These are phyloP conservation scores for Tadarida brasiliensis DNA, from an alignment of 2,797 vertebrate genomes.

Conservation along the genomic window DNA sequence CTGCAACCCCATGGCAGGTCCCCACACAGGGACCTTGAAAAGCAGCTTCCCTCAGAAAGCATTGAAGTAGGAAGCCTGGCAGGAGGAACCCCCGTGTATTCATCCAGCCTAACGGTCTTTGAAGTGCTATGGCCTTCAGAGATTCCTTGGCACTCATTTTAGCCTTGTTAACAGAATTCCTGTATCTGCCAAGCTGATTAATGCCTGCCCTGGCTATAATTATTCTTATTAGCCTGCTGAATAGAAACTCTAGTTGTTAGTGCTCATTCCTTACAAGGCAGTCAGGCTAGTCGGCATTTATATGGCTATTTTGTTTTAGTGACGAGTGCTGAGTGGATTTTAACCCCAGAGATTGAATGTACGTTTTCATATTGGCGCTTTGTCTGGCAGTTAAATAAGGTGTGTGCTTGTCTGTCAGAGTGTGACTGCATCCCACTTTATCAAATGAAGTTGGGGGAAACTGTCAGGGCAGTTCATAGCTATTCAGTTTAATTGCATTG, in stretches of 20 bases:
- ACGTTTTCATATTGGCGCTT: constrained; percentile 42
- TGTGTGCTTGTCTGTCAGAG: constrained; percentile 59
- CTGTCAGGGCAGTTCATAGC: constrained; percentile 50
- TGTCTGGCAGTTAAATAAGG: constrained; percentile 60
- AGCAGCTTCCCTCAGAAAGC: constrained; percentile 1
- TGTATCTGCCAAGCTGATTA: constrained; percentile 83
- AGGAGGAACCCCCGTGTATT: constrained; percentile 41
- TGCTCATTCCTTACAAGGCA: constrained; percentile 76
- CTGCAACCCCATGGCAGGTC: not conserved
- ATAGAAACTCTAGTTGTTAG: constrained; percentile 68
- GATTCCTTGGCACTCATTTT: constrained; percentile 81
- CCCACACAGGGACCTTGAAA: not conserved
- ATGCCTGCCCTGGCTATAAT: constrained; percentile 82
- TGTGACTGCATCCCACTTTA: constrained; percentile 62
- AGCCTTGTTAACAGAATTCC: constrained; percentile 84
- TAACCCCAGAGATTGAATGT: not conserved
- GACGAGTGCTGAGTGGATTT: not conserved
- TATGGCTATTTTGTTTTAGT: constrained; percentile 59
- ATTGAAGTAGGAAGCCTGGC: not conserved
- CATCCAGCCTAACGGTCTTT: constrained; percentile 58
- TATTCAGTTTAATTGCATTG: constrained; percentile 62
- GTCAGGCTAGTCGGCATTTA: constrained; percentile 25
- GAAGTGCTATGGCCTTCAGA: constrained; percentile 76
- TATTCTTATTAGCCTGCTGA: constrained; percentile 82
- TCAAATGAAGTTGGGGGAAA: constrained; percentile 49